A percentile compares a stretch with the other conserved stretches of the same genome.
phyloP scores from a whole-genome alignment of 2,113 vertebrate species.

The Hippocampus barbouri region DNA sequence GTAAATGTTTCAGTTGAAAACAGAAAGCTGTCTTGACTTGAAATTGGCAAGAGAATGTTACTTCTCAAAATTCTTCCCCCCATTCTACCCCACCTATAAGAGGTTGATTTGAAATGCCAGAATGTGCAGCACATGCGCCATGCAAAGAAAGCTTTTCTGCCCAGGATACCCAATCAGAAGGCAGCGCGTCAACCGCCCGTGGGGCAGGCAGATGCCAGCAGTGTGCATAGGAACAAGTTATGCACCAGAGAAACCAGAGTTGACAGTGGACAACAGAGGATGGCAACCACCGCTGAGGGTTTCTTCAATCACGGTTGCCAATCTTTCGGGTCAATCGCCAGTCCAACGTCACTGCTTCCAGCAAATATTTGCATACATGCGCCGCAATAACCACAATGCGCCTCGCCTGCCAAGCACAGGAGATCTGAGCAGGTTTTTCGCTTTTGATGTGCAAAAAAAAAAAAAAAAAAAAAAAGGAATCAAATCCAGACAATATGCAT shows the following conservation, averaged over 20 bases:
- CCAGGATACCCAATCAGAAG: constrained; percentile 69
- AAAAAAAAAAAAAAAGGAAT: not conserved
- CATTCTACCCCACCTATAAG: constrained; percentile 73
- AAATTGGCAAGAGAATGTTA: not conserved
- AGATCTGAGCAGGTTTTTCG: not conserved
- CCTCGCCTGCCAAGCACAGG: constrained; percentile 1
- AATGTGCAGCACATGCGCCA: constrained; percentile 69
- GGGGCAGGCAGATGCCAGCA: constrained; percentile 43
- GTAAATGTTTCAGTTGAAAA: not conserved
- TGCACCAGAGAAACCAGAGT: constrained; percentile 45
- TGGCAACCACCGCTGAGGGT: constrained; percentile 48
- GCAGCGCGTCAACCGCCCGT: constrained; percentile 27
- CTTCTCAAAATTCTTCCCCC: constrained; percentile 36
- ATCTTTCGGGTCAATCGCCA: constrained; percentile 48
- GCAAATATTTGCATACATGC: constrained; percentile 60
- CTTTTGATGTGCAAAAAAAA: no score
- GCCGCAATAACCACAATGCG: constrained; percentile 21
- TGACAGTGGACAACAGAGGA: constrained; percentile 47
- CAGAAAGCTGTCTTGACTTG: not conserved
- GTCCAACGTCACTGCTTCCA: constrained; percentile 46
- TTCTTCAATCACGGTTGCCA: constrained; percentile 54
- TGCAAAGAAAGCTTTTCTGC: constrained; percentile 65
- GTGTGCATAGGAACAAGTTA: constrained; percentile 50
- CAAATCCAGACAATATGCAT: not conserved
- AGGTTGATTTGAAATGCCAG: constrained; percentile 46